Percentiles rank a stretch among this genome's conserved stretches.
Conservation (phyloP, 2,113 vertebrate species). For the Salvelinus namaycush region DNA sequence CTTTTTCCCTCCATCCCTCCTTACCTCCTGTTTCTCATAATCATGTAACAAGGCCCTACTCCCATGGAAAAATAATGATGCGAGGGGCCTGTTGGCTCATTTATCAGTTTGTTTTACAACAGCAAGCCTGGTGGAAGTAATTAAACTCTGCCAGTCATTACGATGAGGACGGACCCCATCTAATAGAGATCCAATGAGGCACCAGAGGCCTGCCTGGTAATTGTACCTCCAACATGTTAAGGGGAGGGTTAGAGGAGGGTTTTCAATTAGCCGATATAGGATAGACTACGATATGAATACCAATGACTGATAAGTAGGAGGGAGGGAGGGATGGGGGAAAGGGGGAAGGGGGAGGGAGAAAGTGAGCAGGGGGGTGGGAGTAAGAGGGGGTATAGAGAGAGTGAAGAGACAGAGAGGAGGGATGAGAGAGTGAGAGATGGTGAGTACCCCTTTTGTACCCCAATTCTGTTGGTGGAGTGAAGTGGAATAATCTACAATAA, state of each 20-base stretch:
- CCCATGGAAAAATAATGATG: slow-evolving; percentile 92
- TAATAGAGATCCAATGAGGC: slow-evolving; percentile 98
- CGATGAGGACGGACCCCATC: slow-evolving; percentile 94
- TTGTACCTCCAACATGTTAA: slow-evolving; percentile 76
- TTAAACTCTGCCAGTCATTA: slow-evolving; percentile 98
- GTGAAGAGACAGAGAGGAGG: neutral
- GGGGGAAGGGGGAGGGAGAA: slow-evolving; percentile 42
- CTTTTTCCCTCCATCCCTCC: slow-evolving; percentile 65
- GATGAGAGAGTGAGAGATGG: neutral
- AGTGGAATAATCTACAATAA: too few relatives aligned
- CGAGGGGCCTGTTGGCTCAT: slow-evolving; percentile 91
- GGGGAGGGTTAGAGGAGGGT: slow-evolving; percentile 69
- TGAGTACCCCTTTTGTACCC: too few relatives aligned
- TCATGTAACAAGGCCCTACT: slow-evolving; percentile 92
- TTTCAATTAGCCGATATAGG: slow-evolving; percentile 92
- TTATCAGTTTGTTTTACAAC: slow-evolving; percentile 99
- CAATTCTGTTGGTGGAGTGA: neutral
- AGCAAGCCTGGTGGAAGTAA: slow-evolving; percentile 93
- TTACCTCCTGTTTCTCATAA: slow-evolving; percentile 80
- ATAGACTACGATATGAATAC: slow-evolving; percentile 64
- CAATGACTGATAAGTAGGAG: neutral
- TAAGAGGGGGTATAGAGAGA: neutral
- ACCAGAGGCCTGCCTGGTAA: slow-evolving; percentile 93
- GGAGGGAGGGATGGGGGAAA: slow-evolving; percentile 2
- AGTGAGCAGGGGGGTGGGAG: neutral